These are phyloP conservation scores for Rhegmatorhina hoffmannsi DNA, from an alignment of 2,113 vertebrate genomes.

Conservation along the genomic window DNA sequence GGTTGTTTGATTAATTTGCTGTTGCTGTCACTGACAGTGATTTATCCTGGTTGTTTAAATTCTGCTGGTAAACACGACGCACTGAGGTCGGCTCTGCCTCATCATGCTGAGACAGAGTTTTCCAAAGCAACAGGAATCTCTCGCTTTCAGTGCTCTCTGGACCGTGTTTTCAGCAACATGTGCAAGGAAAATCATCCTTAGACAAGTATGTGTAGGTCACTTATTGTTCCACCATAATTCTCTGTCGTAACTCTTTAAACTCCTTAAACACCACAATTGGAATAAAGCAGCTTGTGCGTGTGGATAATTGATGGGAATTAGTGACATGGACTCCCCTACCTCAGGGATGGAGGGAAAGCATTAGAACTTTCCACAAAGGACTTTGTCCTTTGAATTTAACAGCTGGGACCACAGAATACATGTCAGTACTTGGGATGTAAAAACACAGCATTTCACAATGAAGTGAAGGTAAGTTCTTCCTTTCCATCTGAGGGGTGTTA, in stretches of 20 bases:
- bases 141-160: neutral
- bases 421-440: neutral
- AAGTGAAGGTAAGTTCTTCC: neutral
- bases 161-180: neutral
- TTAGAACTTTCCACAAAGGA: neutral
- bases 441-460: neutral
- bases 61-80: neutral
- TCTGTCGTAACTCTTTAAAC: neutral
- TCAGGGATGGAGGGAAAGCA: neutral
- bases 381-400: neutral
- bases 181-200: neutral
- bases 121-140: neutral
- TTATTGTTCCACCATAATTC: neutral
- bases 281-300: neutral
- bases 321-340: neutral
- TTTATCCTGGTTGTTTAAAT: conserved; percentile 60
- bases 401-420: neutral
- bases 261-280: neutral
- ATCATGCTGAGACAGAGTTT: neutral
- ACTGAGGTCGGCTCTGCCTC: neutral
- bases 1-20: conserved; percentile 44
- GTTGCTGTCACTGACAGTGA: conserved; percentile 42
- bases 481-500: neutral
- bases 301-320: neutral
- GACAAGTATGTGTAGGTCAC: neutral